These are phyloP conservation scores for Blennius ocellaris DNA, from an alignment of 2,113 vertebrate species.

Conservation along the genomic window DNA sequence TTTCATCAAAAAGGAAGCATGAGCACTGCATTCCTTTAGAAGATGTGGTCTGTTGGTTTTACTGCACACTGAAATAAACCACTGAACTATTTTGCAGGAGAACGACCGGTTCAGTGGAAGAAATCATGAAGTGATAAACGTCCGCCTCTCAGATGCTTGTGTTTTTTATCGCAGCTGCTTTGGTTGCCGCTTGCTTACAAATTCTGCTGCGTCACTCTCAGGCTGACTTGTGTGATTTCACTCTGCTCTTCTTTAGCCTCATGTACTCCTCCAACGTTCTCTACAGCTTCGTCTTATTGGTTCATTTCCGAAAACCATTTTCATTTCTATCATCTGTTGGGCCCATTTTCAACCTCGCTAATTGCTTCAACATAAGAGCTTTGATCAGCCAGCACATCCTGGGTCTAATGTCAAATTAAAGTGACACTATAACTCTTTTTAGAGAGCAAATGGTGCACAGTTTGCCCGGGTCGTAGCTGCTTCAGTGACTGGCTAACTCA, in stretches of 20 bases:
- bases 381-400: constrained; percentile 14
- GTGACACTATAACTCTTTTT: constrained; percentile 8
- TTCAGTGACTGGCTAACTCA: constrained; percentile 29
- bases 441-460: not conserved
- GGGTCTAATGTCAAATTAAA: constrained; percentile 28
- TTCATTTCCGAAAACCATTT: constrained; percentile 28
- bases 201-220: constrained; percentile 52
- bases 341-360: constrained; percentile 21
- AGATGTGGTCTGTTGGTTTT: not conserved
- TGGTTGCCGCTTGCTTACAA: constrained; percentile 23
- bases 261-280: constrained; percentile 25
- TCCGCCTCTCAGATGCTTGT: constrained; percentile 38
- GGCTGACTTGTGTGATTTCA: constrained; percentile 42
- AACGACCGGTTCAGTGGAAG: not conserved
- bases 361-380: constrained; percentile 3
- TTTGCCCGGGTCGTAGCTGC: constrained; percentile 8
- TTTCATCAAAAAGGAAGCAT: too few species aligned
- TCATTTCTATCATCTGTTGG: constrained; percentile 9
- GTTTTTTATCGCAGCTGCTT: constrained; percentile 22
- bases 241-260: constrained; percentile 22
- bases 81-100: constrained; percentile 3
- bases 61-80: not conserved
- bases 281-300: constrained; percentile 11
- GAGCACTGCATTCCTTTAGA: too few species aligned
- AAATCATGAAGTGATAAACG: constrained; percentile 49